Conservation (phyloP, 2,797 vertebrate species). For the Stomatorhinus walkeri region DNA sequence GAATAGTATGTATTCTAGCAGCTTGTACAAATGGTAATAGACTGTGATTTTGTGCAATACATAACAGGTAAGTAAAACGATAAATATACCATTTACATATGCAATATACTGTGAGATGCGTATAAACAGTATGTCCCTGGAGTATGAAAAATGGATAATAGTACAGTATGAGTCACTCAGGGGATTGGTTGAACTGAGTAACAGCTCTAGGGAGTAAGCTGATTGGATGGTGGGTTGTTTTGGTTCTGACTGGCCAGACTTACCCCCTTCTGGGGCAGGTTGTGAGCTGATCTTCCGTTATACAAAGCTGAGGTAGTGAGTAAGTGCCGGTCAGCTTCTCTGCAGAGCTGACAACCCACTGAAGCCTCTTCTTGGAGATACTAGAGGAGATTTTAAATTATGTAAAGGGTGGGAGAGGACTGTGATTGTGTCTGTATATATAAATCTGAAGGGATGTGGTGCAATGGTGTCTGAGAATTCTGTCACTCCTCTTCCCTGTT, state of each 20-base stretch:
- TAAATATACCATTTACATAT: background rate
- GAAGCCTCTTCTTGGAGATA: background rate
- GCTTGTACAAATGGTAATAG: background rate
- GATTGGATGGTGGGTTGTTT: background rate
- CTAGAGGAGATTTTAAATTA: background rate
- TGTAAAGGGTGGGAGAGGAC: background rate
- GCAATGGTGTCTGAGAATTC: background rate
- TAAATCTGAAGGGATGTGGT: background rate
- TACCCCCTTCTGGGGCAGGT: background rate
- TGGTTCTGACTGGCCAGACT: background rate
- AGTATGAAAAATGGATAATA: background rate
- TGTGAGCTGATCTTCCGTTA: background rate
- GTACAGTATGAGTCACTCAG: background rate
- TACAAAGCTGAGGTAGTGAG: background rate
- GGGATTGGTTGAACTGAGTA: background rate
- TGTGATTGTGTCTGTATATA: background rate
- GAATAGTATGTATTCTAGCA: background rate
- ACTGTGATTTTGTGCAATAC: background rate
- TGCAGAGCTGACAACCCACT: background rate
- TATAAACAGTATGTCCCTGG: background rate
- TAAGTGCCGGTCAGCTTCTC: background rate
- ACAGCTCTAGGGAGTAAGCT: background rate
- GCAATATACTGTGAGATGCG: background rate
- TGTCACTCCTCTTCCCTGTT: background rate
- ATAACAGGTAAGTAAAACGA: background rate